These are phyloP conservation scores for Hyaena hyaena DNA, from an alignment of 2,113 vertebrate genomes.

Conservation along the genomic window DNA sequence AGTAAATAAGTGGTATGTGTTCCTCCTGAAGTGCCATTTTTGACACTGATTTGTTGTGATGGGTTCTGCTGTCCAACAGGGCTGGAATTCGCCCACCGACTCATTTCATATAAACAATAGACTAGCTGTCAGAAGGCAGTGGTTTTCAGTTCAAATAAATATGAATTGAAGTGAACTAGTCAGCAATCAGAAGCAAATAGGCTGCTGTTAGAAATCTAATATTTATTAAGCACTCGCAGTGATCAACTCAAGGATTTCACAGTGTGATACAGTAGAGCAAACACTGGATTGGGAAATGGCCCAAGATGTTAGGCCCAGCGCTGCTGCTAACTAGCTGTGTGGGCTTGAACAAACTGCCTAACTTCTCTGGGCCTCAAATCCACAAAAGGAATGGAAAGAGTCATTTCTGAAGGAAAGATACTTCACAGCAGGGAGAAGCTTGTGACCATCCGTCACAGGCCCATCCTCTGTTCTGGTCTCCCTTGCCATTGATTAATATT, in stretches of 20 bases:
- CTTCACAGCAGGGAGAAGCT: conserved; percentile 43
- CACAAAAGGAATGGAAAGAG: conserved; percentile 42
- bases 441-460: conserved; percentile 73
- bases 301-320: conserved; percentile 45
- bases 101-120: conserved; percentile 48
- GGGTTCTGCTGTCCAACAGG: conserved; percentile 66
- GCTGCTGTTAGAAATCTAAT: conserved; percentile 67
- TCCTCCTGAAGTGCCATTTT: conserved; percentile 66
- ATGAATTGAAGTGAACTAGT: conserved; percentile 65
- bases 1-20: conserved; percentile 72
- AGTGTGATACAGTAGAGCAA: conserved; percentile 56
- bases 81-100: conserved; percentile 72
- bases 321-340: not conserved
- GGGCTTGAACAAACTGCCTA: conserved; percentile 10
- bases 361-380: conserved; percentile 35
- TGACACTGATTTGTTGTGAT: conserved; percentile 73
- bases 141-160: conserved; percentile 72
- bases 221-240: conserved; percentile 67
- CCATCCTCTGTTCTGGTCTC: conserved; percentile 59
- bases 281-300: conserved; percentile 31
- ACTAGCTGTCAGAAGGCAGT: conserved; percentile 59
- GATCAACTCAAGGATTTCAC: conserved; percentile 70
- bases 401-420: conserved; percentile 46
- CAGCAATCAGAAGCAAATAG: conserved; percentile 69
- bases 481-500: conserved; percentile 79